phyloP scores from a whole-genome alignment of 2,888 invertebrate genomes.

The Athalia rosae region DNA sequence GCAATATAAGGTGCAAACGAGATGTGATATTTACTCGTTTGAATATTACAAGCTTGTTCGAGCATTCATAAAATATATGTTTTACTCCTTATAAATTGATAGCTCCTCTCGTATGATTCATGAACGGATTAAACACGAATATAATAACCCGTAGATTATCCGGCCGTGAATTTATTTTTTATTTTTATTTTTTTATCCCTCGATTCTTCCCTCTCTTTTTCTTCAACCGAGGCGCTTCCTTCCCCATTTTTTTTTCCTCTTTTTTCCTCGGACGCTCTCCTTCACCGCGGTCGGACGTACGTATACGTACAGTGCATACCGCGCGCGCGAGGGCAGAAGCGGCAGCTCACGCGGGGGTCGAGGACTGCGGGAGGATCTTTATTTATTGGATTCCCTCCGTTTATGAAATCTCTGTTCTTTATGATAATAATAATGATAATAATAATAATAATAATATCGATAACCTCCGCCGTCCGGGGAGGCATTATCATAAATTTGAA shows the following conservation, averaged over 20 bases:
- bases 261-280: neutral
- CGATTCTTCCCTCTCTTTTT: neutral
- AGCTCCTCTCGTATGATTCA: slow-evolving; percentile 54
- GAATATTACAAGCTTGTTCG: slow-evolving; percentile 56
- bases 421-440: slow-evolving; percentile 56
- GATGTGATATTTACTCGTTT: slow-evolving; percentile 49
- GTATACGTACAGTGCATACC: neutral
- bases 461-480: slow-evolving; percentile 64
- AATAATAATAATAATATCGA: slow-evolving; percentile 63
- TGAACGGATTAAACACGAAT: slow-evolving; percentile 54
- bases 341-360: neutral
- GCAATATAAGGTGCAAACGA: slow-evolving; percentile 51
- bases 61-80: slow-evolving; percentile 63
- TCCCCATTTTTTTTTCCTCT: neutral
- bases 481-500: slow-evolving; percentile 72
- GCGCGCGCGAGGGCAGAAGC: neutral
- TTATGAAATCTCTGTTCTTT: slow-evolving; percentile 53
- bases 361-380: slow-evolving; percentile 39
- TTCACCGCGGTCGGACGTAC: neutral
- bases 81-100: slow-evolving; percentile 64
- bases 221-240: neutral
- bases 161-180: neutral
- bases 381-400: slow-evolving; percentile 56
- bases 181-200: neutral
- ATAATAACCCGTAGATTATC: slow-evolving; percentile 30